These are phyloP conservation scores for Scelioninae gen. 1 DNA, from an alignment of 2,888 invertebrate species.

Conservation along the genomic window DNA sequence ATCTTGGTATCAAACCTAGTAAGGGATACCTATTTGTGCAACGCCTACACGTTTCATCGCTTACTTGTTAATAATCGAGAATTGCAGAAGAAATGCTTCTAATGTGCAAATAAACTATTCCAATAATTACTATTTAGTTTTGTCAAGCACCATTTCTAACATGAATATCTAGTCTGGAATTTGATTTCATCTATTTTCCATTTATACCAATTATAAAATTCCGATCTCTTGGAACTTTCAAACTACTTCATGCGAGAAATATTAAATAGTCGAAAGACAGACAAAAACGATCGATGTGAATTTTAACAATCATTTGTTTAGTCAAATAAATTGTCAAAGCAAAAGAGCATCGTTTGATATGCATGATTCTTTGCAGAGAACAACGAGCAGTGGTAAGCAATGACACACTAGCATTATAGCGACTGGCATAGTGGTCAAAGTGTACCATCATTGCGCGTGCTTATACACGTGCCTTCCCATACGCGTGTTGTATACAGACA, in stretches of 20 bases:
- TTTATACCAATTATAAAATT: too few species aligned
- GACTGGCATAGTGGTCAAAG: slow-evolving; percentile 78
- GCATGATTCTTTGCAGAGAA: slow-evolving; percentile 75
- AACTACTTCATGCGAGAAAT: not conserved
- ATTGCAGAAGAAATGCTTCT: slow-evolving; percentile 70
- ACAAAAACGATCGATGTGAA: slow-evolving; percentile 27
- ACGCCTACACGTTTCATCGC: slow-evolving; percentile 70
- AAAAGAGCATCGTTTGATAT: slow-evolving; percentile 45
- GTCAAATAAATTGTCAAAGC: slow-evolving; percentile 44
- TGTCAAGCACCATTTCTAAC: too few species aligned
- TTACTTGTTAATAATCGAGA: slow-evolving; percentile 82
- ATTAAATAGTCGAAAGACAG: not conserved
- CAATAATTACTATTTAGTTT: too few species aligned
- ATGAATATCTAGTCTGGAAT: too few species aligned
- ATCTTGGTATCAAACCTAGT: slow-evolving; percentile 62
- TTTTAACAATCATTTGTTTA: slow-evolving; percentile 31
- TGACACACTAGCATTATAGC: slow-evolving; percentile 80
- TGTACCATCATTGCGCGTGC: slow-evolving; percentile 74
- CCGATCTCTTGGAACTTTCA: too few species aligned
- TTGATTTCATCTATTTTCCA: too few species aligned
- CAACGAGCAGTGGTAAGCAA: slow-evolving; percentile 74
- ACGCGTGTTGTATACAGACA: slow-evolving; percentile 73
- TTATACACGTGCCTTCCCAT: slow-evolving; percentile 64
- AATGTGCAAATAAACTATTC: not conserved
- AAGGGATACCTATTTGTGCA: slow-evolving; percentile 69